Conservation (phyloP, 2,113 vertebrate species). For the Rattus norvegicus region GRCr8 NC_086026.1:22156501-22157000, state of each 20-base stretch:
- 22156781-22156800: background rate
- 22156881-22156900: background rate
- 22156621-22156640: accelerated
- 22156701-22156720: background rate
- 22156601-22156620: background rate
- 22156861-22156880: background rate
- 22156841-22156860: background rate
- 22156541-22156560: background rate
- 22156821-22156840: background rate
- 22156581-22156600: background rate
- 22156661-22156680: background rate
- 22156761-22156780: background rate
- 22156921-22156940: background rate
- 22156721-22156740: background rate
- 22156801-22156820: background rate
- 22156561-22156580: background rate
- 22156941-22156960: background rate
- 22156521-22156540: background rate
- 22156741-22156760: background rate
- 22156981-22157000: background rate
- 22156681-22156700: background rate
- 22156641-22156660: background rate
- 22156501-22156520: background rate
- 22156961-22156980: background rate
- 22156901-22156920: background rate